phyloP scores from a whole-genome alignment of 1,140 invertebrate species.

The Drosophila kurseongensis region DNA sequence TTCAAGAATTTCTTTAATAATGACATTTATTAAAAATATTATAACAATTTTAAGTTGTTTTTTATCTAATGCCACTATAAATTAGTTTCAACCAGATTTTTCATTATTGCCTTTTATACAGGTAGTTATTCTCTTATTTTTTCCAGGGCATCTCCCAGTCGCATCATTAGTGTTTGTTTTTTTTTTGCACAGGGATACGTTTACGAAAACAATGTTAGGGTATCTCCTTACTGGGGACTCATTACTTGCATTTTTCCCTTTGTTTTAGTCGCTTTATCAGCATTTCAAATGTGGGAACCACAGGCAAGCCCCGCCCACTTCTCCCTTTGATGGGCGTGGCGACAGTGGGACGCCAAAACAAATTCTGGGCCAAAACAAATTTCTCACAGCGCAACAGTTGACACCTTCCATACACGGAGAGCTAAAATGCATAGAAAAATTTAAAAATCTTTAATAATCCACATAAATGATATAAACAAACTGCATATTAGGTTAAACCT shows the following conservation, averaged over 20 bases:
- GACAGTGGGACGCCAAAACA: slow-evolving; percentile 8
- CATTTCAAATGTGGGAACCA: slow-evolving; percentile 58
- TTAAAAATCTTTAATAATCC: too few relatives aligned
- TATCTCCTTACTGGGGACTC: slow-evolving; percentile 26
- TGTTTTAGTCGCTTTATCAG: slow-evolving; percentile 52
- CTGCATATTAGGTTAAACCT: too few relatives aligned
- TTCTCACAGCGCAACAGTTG: slow-evolving; percentile 30
- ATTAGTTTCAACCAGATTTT: too few relatives aligned
- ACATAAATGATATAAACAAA: too few relatives aligned
- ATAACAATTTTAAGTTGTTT: too few relatives aligned
- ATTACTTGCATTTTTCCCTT: slow-evolving; percentile 25
- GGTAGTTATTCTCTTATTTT: too few relatives aligned
- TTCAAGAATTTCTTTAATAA: too few relatives aligned
- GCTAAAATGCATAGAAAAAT: too few relatives aligned
- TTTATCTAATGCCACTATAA: too few relatives aligned
- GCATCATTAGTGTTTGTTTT: neutral
- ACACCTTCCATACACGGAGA: neutral
- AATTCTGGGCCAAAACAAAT: slow-evolving; percentile 14
- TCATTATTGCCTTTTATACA: too few relatives aligned
- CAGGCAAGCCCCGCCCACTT: neutral
- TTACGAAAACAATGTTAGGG: slow-evolving; percentile 8
- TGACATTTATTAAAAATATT: neutral
- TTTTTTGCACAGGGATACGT: slow-evolving; percentile 14
- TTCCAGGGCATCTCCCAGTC: neutral
- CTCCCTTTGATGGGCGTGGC: slow-evolving; percentile 24